Evolutionary conservation across 2,113 vertebrate genomes (phyloP).

Genomic region (Rhadina sibilatrix): DNA sequence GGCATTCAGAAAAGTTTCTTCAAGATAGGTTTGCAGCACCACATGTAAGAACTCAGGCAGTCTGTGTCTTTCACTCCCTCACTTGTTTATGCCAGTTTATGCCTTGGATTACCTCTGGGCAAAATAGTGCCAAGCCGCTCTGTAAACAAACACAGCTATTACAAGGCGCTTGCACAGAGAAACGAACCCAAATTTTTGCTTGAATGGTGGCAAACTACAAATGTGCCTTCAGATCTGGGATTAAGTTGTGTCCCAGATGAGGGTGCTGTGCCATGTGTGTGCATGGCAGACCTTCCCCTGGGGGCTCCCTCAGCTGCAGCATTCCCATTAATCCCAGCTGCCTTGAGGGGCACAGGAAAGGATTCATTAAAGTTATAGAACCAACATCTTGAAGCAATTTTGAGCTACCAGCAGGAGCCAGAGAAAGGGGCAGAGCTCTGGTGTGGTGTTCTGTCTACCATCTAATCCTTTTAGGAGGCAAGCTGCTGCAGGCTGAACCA

Average conservation of each 20-base stretch:
- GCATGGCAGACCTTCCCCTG: not conserved
- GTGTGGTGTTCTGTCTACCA: not conserved
- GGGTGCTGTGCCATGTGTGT: not conserved
- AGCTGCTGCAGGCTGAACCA: slow-evolving; percentile 16
- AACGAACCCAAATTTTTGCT: not conserved
- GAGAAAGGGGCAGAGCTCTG: not conserved
- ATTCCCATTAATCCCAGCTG: not conserved
- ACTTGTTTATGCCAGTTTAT: slow-evolving; percentile 19
- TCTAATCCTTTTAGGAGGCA: slow-evolving; percentile 20
- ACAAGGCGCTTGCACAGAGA: not conserved
- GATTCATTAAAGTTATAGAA: slow-evolving; percentile 3
- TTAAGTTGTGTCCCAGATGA: not conserved
- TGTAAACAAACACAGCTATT: slow-evolving; percentile 38
- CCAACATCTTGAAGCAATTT: slow-evolving; percentile 48
- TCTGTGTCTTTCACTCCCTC: not conserved
- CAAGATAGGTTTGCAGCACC: not conserved
- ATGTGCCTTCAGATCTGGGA: not conserved
- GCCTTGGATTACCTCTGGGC: not conserved
- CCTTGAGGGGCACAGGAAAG: not conserved
- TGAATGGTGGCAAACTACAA: not conserved
- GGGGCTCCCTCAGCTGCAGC: not conserved
- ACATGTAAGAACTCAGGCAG: not conserved
- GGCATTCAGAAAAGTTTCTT: not conserved
- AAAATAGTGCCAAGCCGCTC: not conserved
- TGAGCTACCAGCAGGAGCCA: slow-evolving; percentile 19